A percentile compares a stretch with the other conserved stretches of the same genome.
Conservation (phyloP, 2,797 vertebrate genomes). For the Danio jaintianensis region DNA sequence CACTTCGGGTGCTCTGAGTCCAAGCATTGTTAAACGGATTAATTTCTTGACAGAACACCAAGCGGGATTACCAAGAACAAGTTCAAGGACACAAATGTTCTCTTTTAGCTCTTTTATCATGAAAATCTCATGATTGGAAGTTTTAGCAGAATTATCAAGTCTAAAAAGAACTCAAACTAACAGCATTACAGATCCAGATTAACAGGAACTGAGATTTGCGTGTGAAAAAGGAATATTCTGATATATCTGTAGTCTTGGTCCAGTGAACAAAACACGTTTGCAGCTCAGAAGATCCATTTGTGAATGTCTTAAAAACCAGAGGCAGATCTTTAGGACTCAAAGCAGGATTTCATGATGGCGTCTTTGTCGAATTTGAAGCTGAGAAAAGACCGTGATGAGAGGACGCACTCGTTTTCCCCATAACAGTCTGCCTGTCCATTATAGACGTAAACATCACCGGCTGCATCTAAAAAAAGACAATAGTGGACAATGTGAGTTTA, state of each 20-base stretch:
- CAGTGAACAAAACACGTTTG: conserved; percentile 36
- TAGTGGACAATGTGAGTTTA: background rate
- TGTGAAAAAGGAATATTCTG: background rate
- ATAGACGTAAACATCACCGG: conserved; percentile 72
- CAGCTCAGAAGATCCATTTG: background rate
- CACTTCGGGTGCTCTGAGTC: background rate
- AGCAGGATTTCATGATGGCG: conserved; percentile 92
- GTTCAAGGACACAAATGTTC: background rate
- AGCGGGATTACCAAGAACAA: background rate
- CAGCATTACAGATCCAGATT: conserved; percentile 30
- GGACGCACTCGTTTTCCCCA: conserved; percentile 77
- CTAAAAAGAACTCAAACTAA: conserved; percentile 43
- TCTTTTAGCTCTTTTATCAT: background rate
- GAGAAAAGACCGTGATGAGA: conserved; percentile 92
- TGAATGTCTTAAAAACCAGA: conserved; percentile 23
- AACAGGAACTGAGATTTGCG: background rate
- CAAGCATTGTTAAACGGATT: background rate
- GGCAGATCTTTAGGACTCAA: conserved; percentile 77
- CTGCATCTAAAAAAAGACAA: conserved; percentile 68
- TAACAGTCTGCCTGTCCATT: conserved; percentile 76
- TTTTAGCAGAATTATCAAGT: conserved; percentile 6
- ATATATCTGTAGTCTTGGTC: conserved; percentile 47
- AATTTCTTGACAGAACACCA: background rate
- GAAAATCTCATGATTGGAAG: background rate
- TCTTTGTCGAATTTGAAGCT: conserved; percentile 94